These are phyloP conservation scores for Speoplatyrhinus poulsoni DNA, from an alignment of 2,113 vertebrate species.

Conservation along the genomic window DNA sequence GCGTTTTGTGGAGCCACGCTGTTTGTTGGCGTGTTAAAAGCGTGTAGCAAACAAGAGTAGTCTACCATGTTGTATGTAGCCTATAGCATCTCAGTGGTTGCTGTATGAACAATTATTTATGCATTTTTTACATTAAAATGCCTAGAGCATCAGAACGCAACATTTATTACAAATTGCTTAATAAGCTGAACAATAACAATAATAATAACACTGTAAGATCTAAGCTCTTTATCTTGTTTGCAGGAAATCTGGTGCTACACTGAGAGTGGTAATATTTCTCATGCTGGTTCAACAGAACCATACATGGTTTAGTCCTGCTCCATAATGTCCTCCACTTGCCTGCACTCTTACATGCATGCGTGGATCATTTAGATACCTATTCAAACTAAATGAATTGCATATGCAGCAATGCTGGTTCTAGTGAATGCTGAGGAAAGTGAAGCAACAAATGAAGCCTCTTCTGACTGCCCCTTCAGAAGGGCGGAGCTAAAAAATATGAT, in stretches of 20 bases:
- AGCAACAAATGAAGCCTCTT: conserved; percentile 28
- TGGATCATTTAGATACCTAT: conserved; percentile 41
- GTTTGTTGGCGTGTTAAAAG: too few species aligned
- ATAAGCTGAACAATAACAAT: too few species aligned
- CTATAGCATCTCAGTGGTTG: background rate
- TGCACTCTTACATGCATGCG: conserved; percentile 5
- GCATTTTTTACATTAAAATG: background rate
- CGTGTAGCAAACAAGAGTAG: too few species aligned
- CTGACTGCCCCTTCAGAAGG: conserved; percentile 3
- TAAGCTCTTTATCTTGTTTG: too few species aligned
- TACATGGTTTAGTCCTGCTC: conserved; percentile 1
- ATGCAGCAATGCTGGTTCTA: conserved; percentile 3
- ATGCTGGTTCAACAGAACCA: conserved; percentile 14
- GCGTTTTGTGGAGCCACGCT: too few species aligned
- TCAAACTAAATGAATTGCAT: conserved; percentile 32
- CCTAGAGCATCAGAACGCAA: background rate
- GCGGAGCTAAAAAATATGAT: background rate
- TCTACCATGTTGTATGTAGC: too few species aligned
- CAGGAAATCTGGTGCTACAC: background rate
- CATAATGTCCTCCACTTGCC: conserved; percentile 20
- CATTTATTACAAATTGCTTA: too few species aligned
- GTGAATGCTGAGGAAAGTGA: background rate
- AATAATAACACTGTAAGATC: too few species aligned
- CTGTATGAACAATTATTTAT: background rate
- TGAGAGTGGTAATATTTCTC: conserved; percentile 44